Evolutionary conservation across 2,797 vertebrate genomes (phyloP).

Genomic region (Falco concolor): DNA sequence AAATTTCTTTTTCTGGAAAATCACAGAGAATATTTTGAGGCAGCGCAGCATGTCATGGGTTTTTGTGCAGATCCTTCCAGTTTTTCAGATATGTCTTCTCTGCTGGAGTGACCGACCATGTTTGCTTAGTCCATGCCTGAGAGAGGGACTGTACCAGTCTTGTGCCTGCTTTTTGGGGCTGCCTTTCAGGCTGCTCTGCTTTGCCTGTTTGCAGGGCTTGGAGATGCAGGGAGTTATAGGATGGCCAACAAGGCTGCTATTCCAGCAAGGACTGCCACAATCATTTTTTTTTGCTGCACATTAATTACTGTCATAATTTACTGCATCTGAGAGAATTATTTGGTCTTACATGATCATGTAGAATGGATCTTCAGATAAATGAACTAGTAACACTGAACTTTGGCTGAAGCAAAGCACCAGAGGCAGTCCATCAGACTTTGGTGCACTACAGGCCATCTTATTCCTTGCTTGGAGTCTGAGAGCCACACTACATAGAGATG

Average conservation of each 20-base stretch:
- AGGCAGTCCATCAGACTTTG: background rate
- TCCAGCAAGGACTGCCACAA: background rate
- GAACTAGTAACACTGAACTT: background rate
- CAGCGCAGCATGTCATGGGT: background rate
- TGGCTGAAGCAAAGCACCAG: background rate
- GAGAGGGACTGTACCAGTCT: background rate
- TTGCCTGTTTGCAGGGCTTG: background rate
- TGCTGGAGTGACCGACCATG: background rate
- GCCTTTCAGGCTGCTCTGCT: background rate
- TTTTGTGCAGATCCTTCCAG: background rate
- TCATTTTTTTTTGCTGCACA: background rate
- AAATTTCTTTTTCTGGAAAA: background rate
- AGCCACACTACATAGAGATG: accelerated
- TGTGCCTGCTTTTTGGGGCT: background rate
- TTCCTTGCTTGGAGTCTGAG: background rate
- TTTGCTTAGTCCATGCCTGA: background rate
- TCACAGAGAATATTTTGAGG: background rate
- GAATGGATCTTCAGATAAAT: background rate
- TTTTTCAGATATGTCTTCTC: background rate
- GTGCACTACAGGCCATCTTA: background rate
- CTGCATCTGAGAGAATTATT: background rate
- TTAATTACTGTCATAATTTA: background rate
- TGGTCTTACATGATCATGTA: background rate
- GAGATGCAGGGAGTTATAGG: background rate
- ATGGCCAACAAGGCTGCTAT: background rate